phyloP scores from a whole-genome alignment of 2,797 vertebrate genomes.

The Phataginus tetradactyla region DNA sequence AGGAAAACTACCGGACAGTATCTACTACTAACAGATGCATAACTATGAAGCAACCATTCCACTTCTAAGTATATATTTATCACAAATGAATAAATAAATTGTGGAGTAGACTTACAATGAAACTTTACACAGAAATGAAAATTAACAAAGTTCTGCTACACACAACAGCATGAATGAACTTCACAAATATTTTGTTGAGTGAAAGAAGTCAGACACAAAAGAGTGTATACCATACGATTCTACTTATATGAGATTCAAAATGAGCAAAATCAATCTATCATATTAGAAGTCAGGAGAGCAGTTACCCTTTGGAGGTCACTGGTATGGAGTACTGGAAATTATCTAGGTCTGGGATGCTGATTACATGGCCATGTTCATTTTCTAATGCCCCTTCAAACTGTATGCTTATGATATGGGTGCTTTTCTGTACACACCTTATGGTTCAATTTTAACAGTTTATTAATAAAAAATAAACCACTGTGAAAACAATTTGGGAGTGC shows the following conservation, averaged over 20 bases:
- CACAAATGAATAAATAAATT: not conserved
- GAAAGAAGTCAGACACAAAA: slow-evolving; percentile 43
- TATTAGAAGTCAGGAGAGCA: not conserved
- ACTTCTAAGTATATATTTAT: not conserved
- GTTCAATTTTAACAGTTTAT: slow-evolving; percentile 23
- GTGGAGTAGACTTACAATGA: not conserved
- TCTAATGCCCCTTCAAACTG: slow-evolving; percentile 14
- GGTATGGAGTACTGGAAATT: not conserved
- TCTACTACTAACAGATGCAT: not conserved
- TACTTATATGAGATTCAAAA: slow-evolving; percentile 33
- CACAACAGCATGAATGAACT: not conserved
- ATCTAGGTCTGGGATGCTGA: slow-evolving; percentile 21
- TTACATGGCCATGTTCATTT: not conserved
- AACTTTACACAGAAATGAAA: slow-evolving; percentile 34
- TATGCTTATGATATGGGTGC: not conserved
- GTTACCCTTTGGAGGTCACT: not conserved
- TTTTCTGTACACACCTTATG: slow-evolving; percentile 25
- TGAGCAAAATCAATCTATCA: not conserved
- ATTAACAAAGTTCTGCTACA: not conserved
- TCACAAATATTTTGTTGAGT: not conserved
- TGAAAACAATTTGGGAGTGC: not conserved
- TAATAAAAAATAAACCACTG: slow-evolving; percentile 40
- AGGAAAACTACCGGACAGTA: not conserved
- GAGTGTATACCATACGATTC: not conserved
- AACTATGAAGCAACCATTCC: not conserved